These are phyloP conservation scores for Scytalopus superciliaris DNA, from an alignment of 2,113 vertebrate genomes.

Conservation along the genomic window DNA sequence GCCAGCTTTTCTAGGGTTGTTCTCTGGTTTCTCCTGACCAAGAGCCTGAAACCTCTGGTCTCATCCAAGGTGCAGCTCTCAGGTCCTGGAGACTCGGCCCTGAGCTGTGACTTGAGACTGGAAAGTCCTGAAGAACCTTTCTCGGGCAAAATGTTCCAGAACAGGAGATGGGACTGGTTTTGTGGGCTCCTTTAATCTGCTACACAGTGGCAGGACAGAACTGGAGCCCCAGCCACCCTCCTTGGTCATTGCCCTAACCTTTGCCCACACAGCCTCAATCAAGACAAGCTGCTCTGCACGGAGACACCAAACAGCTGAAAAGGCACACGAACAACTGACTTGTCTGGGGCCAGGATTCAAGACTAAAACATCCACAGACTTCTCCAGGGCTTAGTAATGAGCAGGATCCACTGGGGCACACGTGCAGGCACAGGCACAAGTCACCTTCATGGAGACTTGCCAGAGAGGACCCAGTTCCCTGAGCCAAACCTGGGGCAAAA, in stretches of 20 bases:
- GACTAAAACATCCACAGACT: background rate
- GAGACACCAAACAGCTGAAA: accelerated
- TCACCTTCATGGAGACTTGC: accelerated
- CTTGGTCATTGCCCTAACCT: background rate
- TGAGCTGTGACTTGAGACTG: background rate
- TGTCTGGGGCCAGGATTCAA: background rate
- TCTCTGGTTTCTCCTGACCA: background rate
- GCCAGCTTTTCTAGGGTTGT: background rate
- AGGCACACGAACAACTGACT: background rate
- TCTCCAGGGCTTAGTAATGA: background rate
- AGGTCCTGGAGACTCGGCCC: background rate
- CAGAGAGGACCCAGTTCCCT: background rate
- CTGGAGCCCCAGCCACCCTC: background rate
- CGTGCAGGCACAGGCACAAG: background rate
- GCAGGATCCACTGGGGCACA: background rate
- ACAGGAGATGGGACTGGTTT: background rate
- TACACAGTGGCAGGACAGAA: accelerated
- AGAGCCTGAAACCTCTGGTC: background rate
- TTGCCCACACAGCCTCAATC: accelerated
- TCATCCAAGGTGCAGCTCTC: background rate
- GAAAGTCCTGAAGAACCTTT: background rate
- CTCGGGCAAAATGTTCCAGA: background rate
- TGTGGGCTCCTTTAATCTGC: background rate
- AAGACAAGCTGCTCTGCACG: background rate
- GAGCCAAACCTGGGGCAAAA: background rate